These are phyloP conservation scores for Seira ritae DNA, from an alignment of 2,888 invertebrate genomes.

Conservation along the genomic window DNA sequence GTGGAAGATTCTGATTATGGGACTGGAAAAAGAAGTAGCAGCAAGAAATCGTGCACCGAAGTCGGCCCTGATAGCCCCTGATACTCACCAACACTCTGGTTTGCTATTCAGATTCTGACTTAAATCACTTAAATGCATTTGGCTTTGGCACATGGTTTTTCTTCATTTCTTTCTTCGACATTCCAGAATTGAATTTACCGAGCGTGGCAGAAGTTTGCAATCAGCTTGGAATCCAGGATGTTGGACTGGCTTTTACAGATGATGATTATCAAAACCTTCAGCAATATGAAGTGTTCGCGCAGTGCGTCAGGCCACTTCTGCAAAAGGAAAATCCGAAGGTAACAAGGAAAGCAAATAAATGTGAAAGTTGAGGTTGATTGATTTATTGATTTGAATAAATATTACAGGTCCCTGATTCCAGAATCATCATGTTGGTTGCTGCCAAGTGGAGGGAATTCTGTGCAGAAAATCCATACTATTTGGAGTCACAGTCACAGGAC, in stretches of 20 bases:
- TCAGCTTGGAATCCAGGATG: slow-evolving; percentile 92
- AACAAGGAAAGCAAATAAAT: no score
- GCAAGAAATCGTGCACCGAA: slow-evolving; percentile 76
- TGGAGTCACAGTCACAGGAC: slow-evolving; percentile 75
- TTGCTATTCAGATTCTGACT: neutral
- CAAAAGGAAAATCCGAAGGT: slow-evolving; percentile 97
- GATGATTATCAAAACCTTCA: slow-evolving; percentile 92
- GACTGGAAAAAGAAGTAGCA: slow-evolving; percentile 83
- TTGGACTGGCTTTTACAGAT: slow-evolving; percentile 92
- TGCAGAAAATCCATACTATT: slow-evolving; percentile 87
- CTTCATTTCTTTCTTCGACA: no score
- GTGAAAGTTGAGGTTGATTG: no score
- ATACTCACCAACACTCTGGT: slow-evolving; percentile 63
- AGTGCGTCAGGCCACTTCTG: slow-evolving; percentile 93
- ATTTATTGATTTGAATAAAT: no score
- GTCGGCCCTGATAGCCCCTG: slow-evolving; percentile 67
- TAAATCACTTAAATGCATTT: no score
- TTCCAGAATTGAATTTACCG: slow-evolving; percentile 78
- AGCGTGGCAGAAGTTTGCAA: slow-evolving; percentile 95
- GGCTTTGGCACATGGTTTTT: no score
- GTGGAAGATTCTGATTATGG: slow-evolving; percentile 85
- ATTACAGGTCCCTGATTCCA: slow-evolving; percentile 88
- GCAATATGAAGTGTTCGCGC: slow-evolving; percentile 95
- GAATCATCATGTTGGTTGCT: slow-evolving; percentile 96
- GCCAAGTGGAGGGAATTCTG: slow-evolving; percentile 99